Conservation (phyloP, 2,113 vertebrate genomes). For the Pseudopipra pipra region DNA sequence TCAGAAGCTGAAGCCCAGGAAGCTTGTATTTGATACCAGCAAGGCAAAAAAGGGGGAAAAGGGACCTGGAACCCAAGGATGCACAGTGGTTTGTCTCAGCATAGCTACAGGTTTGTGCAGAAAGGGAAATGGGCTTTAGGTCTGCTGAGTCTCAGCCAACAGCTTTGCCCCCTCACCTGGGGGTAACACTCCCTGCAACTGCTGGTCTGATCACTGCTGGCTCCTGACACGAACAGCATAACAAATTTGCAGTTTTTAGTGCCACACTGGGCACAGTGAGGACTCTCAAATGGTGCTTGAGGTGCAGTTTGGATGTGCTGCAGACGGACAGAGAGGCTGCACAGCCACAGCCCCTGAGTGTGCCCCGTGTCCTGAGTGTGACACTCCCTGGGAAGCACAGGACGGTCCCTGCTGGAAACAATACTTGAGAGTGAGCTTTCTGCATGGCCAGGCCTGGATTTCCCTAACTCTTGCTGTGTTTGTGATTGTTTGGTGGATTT, state of each 20-base stretch:
- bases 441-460: not conserved
- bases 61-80: not conserved
- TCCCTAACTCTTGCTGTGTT: not conserved
- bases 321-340: not conserved
- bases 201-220: not conserved
- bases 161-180: not conserved
- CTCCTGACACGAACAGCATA: not conserved
- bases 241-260: not conserved
- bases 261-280: not conserved
- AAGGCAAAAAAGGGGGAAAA: not conserved
- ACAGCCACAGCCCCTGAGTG: not conserved
- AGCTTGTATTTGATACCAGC: not conserved
- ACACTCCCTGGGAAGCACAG: not conserved
- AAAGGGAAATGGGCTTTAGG: not conserved
- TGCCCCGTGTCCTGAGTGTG: accelerated
- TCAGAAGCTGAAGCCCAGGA: not conserved
- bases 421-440: not conserved
- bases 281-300: not conserved
- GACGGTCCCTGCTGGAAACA: not conserved
- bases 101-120: not conserved
- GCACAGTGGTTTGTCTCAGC: not conserved
- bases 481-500: not conserved
- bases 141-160: not conserved
- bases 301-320: not conserved
- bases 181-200: not conserved